phyloP scores from a whole-genome alignment of 1,140 invertebrate genomes.

The Lasioglossum albipes region DNA sequence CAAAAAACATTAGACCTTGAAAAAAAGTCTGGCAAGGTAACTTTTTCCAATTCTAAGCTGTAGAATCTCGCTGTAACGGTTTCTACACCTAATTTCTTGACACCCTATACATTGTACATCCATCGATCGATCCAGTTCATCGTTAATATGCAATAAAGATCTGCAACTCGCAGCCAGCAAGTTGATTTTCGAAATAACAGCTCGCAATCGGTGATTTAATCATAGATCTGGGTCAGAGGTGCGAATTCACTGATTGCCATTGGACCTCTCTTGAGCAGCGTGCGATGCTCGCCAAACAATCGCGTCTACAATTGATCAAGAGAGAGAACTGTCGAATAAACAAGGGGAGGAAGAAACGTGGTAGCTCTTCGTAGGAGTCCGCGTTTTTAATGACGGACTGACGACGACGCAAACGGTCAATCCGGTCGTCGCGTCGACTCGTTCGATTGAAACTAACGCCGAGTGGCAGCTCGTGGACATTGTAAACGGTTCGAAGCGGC shows the following conservation, averaged over 20 bases:
- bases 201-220: too few relatives aligned
- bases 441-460: constrained; percentile 69
- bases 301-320: neutral
- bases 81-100: too few relatives aligned
- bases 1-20: too few relatives aligned
- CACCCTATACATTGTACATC: too few relatives aligned
- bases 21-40: too few relatives aligned
- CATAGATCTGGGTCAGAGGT: neutral
- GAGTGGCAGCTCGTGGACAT: constrained; percentile 62
- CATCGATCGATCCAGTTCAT: too few relatives aligned
- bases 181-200: too few relatives aligned
- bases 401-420: constrained; percentile 19
- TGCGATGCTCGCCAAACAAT: neutral
- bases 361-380: constrained; percentile 21
- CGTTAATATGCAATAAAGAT: too few relatives aligned
- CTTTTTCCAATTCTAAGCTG: too few relatives aligned
- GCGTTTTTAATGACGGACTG: constrained; percentile 13
- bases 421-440: constrained; percentile 40
- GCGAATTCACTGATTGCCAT: neutral
- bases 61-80: too few relatives aligned
- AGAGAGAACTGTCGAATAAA: neutral
- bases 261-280: neutral
- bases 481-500: constrained; percentile 72
- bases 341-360: too few relatives aligned
- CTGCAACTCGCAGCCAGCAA: too few relatives aligned